Evolutionary conservation across 2,888 invertebrate genomes (phyloP).

Genomic region (Sepioteuthis lessoniana): DNA sequence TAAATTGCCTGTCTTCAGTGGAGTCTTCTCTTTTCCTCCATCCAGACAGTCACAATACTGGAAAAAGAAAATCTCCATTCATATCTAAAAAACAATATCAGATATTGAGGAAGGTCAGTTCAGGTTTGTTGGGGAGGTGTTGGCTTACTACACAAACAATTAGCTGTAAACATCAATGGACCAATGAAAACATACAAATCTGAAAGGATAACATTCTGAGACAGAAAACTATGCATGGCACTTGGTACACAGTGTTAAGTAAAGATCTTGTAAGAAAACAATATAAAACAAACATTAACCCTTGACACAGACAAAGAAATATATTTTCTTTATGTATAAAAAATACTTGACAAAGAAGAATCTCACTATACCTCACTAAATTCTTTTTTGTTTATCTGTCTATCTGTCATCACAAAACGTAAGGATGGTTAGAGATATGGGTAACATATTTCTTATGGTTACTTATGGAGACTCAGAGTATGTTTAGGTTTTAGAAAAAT

Average conservation of each 20-base stretch:
- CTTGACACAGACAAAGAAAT: background rate
- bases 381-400: no score
- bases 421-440: no score
- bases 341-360: no score
- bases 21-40: background rate
- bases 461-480: no score
- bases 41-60: background rate
- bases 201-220: background rate
- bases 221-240: slow-evolving; percentile 4
- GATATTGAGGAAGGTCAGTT: slow-evolving; percentile 18
- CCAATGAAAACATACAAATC: slow-evolving; percentile 18
- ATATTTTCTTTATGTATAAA: background rate
- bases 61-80: background rate
- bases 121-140: slow-evolving; percentile 17
- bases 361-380: no score
- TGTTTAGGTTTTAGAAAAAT: no score
- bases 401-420: no score
- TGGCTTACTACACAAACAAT: background rate
- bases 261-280: background rate
- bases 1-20: no score
- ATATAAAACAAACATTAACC: background rate
- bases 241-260: slow-evolving; percentile 5
- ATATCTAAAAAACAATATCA: slow-evolving; percentile 33
- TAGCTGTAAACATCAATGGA: background rate
- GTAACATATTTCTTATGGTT: no score